Conservation (phyloP, 2,888 invertebrate species). For the Erpobdella octoculata region DNA sequence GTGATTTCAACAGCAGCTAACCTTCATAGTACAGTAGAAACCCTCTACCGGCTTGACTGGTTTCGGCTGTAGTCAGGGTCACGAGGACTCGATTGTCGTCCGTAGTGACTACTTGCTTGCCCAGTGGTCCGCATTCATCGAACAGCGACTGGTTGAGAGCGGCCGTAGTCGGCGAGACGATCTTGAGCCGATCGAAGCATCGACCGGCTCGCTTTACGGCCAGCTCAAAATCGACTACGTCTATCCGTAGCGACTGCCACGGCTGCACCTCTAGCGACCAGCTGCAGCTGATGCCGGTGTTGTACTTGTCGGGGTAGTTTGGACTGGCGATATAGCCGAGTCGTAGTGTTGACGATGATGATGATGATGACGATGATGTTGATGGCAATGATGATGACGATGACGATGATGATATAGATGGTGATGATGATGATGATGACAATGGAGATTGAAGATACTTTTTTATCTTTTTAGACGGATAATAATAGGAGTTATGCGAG, state of each 20-base stretch:
- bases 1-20: too few species aligned
- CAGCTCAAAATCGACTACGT: conserved; percentile 35
- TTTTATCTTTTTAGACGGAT: too few species aligned
- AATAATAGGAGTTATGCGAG: not conserved
- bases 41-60: conserved; percentile 35
- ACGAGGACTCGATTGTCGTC: conserved; percentile 26
- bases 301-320: not conserved
- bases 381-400: not conserved
- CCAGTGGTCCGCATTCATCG: conserved; percentile 36
- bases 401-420: not conserved
- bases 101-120: conserved; percentile 33
- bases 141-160: conserved; percentile 29
- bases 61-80: conserved; percentile 32
- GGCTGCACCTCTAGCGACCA: conserved; percentile 35
- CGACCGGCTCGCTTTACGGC: conserved; percentile 36
- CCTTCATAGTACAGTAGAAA: conserved; percentile 36
- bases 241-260: conserved; percentile 30
- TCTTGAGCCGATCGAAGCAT: conserved; percentile 35
- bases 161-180: conserved; percentile 10
- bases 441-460: too few species aligned
- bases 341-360: not conserved
- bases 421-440: not conserved
- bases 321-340: not conserved
- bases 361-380: not conserved
- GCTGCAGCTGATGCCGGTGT: conserved; percentile 12